A percentile compares a stretch with the other conserved stretches of the same genome.
Evolutionary conservation across 2,888 invertebrate genomes (phyloP).

Genomic region (Anaspis maculata): DNA sequence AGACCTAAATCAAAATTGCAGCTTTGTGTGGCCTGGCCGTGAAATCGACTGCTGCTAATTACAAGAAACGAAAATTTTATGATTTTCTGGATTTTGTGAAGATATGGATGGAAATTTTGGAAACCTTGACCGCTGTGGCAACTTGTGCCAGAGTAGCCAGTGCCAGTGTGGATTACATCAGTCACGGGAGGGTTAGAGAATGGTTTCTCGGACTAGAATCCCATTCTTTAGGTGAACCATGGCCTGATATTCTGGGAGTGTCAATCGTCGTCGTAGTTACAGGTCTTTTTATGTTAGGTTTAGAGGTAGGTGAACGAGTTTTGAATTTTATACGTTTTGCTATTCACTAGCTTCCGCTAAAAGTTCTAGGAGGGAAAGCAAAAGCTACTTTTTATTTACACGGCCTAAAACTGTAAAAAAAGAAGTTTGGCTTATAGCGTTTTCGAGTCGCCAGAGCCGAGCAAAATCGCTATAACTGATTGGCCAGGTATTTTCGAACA

Average conservation of each 20-base stretch:
- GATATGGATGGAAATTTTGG: constrained; percentile 53
- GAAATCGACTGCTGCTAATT: constrained; percentile 23
- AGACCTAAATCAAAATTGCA: constrained; percentile 13
- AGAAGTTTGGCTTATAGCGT: no score
- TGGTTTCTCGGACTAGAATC: constrained; percentile 54
- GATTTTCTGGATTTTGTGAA: constrained; percentile 51
- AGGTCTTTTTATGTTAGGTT: constrained; percentile 55
- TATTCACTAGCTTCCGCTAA: no score
- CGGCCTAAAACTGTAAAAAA: no score
- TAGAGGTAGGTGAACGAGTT: no score
- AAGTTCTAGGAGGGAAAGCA: no score
- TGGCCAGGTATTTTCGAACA: background rate
- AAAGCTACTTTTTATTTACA: no score
- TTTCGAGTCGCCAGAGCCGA: no score
- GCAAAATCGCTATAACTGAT: constrained; percentile 2
- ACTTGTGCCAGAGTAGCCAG: constrained; percentile 54
- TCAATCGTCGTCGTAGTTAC: constrained; percentile 53
- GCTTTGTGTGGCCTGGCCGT: constrained; percentile 28
- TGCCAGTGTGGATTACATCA: constrained; percentile 55
- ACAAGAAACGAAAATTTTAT: constrained; percentile 41
- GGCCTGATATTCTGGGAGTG: constrained; percentile 56
- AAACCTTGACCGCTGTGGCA: constrained; percentile 52
- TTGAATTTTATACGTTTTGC: no score
- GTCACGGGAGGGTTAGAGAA: constrained; percentile 49
- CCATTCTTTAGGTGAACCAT: constrained; percentile 51